Conservation (phyloP, 2,113 vertebrate species). For the Daubentonia madagascariensis region DNA sequence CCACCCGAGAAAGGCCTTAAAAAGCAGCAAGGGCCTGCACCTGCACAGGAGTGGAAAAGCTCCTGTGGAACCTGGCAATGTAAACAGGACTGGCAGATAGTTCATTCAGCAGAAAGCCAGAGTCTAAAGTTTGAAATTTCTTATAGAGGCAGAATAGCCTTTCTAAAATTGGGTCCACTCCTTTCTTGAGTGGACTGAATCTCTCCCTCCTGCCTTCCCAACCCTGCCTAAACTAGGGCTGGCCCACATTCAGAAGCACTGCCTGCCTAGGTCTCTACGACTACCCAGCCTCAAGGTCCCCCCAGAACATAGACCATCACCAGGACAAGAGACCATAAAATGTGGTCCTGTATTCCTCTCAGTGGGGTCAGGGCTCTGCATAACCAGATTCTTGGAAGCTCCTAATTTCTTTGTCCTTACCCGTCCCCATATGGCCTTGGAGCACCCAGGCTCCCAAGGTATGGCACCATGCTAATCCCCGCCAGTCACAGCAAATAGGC, state of each 20-base stretch:
- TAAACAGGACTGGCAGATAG: neutral
- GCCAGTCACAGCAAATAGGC: accelerated
- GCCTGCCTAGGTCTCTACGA: neutral
- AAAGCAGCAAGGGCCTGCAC: neutral
- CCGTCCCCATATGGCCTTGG: neutral
- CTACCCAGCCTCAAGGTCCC: no score
- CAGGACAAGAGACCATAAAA: neutral
- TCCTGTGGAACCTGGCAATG: neutral
- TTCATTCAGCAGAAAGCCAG: accelerated
- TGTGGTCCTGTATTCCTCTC: neutral
- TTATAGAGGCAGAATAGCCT: neutral
- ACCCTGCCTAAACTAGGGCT: neutral
- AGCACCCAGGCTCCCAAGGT: neutral
- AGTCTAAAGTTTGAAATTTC: neutral
- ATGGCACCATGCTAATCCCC: neutral
- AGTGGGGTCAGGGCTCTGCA: neutral
- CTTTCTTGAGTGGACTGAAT: neutral
- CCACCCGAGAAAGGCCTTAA: conserved; percentile 1
- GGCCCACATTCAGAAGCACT: accelerated
- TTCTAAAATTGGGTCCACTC: neutral
- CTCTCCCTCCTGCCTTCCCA: neutral
- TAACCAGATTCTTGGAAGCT: neutral
- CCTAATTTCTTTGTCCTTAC: neutral
- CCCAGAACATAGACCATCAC: neutral
- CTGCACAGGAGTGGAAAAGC: neutral